Evolutionary conservation across 2,888 invertebrate genomes (phyloP).

Genomic region (Polietes domitor): DNA sequence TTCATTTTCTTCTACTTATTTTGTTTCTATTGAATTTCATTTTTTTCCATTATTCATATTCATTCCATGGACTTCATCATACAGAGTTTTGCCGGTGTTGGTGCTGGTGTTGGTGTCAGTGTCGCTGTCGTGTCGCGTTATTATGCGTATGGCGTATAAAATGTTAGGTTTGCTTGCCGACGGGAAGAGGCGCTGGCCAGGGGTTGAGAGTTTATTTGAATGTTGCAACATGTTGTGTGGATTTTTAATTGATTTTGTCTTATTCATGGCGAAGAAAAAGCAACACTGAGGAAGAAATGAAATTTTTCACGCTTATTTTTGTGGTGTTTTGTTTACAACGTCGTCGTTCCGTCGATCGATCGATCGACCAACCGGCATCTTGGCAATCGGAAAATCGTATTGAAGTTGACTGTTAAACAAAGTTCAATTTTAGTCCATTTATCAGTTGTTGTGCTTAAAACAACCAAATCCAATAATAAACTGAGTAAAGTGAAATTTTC

Average conservation of each 20-base stretch:
- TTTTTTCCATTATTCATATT: constrained; percentile 47
- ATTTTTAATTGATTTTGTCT: constrained; percentile 41
- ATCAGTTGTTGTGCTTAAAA: constrained; percentile 20
- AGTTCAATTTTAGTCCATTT: constrained; percentile 53
- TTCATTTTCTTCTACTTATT: constrained; percentile 15
- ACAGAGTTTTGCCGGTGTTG: constrained; percentile 4
- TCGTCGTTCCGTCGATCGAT: background rate
- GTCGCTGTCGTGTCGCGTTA: background rate
- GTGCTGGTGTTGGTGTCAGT: too few relatives aligned
- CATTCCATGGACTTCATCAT: constrained; percentile 42
- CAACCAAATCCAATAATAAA: constrained; percentile 28
- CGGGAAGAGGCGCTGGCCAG: background rate
- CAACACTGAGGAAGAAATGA: background rate
- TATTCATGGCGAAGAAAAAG: background rate
- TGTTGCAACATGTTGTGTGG: constrained; percentile 39
- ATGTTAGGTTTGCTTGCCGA: background rate
- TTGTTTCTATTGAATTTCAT: constrained; percentile 27
- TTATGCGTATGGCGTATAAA: constrained; percentile 43
- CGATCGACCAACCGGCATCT: background rate
- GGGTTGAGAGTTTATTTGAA: constrained; percentile 16
- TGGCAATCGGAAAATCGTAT: constrained; percentile 34
- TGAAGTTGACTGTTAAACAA: constrained; percentile 29
- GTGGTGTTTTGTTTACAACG: background rate
- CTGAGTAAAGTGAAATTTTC: constrained; percentile 60
- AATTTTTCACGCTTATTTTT: constrained; percentile 24